Evolutionary conservation across 2,888 invertebrate species (phyloP).

Genomic region (Hirtodrosophila confusa): DNA sequence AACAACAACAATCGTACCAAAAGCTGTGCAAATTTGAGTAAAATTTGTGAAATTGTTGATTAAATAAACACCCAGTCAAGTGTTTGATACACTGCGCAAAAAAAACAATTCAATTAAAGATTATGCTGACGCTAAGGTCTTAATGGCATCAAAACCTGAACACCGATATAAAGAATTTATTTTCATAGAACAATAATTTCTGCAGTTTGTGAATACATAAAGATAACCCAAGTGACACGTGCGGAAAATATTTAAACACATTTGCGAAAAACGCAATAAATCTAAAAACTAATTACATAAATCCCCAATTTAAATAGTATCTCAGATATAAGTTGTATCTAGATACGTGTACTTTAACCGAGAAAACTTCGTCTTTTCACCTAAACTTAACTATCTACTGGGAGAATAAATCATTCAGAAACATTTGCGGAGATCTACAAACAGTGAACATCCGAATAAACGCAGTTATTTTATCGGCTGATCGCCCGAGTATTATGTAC

Average conservation of each 20-base stretch:
- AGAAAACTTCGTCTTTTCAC: neutral
- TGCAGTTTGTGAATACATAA: slow-evolving; percentile 23
- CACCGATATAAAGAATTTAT: slow-evolving; percentile 78
- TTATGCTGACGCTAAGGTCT: slow-evolving; percentile 31
- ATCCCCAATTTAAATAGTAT: slow-evolving; percentile 34
- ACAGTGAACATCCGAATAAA: slow-evolving; percentile 12
- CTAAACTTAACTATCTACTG: neutral
- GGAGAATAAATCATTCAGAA: neutral
- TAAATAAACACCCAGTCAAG: slow-evolving; percentile 5
- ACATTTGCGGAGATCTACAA: neutral
- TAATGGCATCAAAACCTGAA: slow-evolving; percentile 79
- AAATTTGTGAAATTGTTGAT: slow-evolving; percentile 64
- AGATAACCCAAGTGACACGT: slow-evolving; percentile 27
- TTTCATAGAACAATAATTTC: slow-evolving; percentile 74
- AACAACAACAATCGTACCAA: slow-evolving; percentile 21
- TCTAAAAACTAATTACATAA: slow-evolving; percentile 15
- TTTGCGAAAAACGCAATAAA: slow-evolving; percentile 60
- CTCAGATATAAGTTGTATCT: slow-evolving; percentile 52
- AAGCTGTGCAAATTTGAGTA: slow-evolving; percentile 55
- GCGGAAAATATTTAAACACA: slow-evolving; percentile 22
- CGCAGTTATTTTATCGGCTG: slow-evolving; percentile 25
- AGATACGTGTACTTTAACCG: slow-evolving; percentile 35
- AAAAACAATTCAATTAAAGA: slow-evolving; percentile 15
- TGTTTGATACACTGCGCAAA: slow-evolving; percentile 26
- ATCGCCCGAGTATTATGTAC: slow-evolving; percentile 64